phyloP scores from a whole-genome alignment of 1,140 invertebrate genomes.

The Procambarus virginalis region DNA sequence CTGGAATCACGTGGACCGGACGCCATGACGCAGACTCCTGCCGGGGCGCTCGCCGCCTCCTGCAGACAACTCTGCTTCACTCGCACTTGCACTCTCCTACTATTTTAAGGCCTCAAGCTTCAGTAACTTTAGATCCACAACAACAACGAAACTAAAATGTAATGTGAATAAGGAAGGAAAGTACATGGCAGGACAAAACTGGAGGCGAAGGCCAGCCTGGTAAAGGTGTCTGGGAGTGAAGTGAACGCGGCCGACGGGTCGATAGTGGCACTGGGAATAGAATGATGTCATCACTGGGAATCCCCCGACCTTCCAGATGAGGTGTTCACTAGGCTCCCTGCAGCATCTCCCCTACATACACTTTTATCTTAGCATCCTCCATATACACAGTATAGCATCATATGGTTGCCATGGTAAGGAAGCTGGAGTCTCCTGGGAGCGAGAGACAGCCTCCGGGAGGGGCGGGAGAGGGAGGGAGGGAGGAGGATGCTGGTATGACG shows the following conservation, averaged over 20 bases:
- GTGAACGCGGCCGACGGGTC: neutral
- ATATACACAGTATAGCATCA: neutral
- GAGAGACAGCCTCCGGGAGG: neutral
- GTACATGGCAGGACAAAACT: neutral
- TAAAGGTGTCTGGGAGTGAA: neutral
- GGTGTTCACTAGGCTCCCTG: conserved; percentile 47
- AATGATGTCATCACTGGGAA: conserved; percentile 63
- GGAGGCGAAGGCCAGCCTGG: too few species aligned
- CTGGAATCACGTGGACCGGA: conserved; percentile 13
- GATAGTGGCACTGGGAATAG: conserved; percentile 41
- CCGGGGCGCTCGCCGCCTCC: neutral
- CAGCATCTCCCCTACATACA: conserved; percentile 39
- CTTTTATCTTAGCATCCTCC: neutral
- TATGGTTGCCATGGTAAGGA: neutral
- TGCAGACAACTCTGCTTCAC: neutral
- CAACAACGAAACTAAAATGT: neutral
- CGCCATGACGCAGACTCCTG: conserved; percentile 32
- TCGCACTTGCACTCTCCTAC: neutral
- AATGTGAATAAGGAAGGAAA: neutral
- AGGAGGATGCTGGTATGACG: neutral
- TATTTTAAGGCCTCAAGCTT: neutral
- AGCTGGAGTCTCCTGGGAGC: neutral
- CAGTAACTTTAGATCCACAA: neutral
- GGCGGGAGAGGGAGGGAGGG: neutral
- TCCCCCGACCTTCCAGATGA: conserved; percentile 56